These are phyloP conservation scores for Choristoneura rosaceana DNA, from an alignment of 2,888 invertebrate species.

Conservation along the genomic window DNA sequence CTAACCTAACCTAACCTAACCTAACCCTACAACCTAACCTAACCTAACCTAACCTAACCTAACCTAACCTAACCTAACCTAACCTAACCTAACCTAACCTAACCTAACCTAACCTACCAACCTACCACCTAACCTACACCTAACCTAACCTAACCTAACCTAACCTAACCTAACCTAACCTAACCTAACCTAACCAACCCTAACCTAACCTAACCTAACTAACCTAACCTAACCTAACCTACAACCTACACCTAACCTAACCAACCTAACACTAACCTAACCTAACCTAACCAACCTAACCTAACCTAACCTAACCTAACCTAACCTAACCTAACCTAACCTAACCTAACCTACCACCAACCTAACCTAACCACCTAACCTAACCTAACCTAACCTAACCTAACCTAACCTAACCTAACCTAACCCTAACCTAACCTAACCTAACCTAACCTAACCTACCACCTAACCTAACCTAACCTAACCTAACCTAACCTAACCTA, in stretches of 20 bases:
- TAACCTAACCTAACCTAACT: too few species aligned
- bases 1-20: slow-evolving; percentile 22
- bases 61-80: slow-evolving; percentile 16
- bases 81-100: slow-evolving; percentile 3
- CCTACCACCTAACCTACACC: too few species aligned
- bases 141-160: slow-evolving; percentile 4
- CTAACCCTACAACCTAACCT: slow-evolving; percentile 16
- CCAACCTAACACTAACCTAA: too few species aligned
- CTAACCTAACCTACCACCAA: too few species aligned
- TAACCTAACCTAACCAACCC: slow-evolving; percentile 6
- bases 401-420: slow-evolving; percentile 6
- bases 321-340: slow-evolving; percentile 11
- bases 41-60: slow-evolving; percentile 11
- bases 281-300: slow-evolving; percentile 8
- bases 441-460: too few species aligned
- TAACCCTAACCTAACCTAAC: slow-evolving; percentile 15
- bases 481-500: slow-evolving; percentile 39
- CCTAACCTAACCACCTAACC: too few species aligned
- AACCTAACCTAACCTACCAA: too few species aligned
- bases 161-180: slow-evolving; percentile 12
- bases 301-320: slow-evolving; percentile 14
- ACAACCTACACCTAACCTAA: slow-evolving; percentile 12
- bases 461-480: slow-evolving; percentile 17
- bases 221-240: slow-evolving; percentile 16
- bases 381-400: slow-evolving; percentile 14